These are phyloP conservation scores for Myiagra hebetior DNA, from an alignment of 2,113 vertebrate species.

Conservation along the genomic window DNA sequence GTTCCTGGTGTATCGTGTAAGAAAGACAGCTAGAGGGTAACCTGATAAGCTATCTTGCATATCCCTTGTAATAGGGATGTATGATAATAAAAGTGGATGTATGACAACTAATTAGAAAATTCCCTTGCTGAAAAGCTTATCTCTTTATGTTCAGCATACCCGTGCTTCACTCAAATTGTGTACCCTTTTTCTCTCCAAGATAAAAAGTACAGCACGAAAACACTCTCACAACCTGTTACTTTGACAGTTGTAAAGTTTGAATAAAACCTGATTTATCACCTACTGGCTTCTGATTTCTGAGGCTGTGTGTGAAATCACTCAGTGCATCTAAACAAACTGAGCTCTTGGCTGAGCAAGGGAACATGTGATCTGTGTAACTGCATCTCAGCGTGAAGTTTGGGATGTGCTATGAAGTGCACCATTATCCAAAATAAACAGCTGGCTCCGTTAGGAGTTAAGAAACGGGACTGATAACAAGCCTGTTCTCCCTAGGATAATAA, in stretches of 20 bases:
- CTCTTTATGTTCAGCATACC: not conserved
- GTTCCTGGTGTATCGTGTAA: fast-evolving
- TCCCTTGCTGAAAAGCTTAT: not conserved
- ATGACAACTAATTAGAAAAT: not conserved
- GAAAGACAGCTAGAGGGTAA: not conserved
- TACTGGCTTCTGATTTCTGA: not conserved
- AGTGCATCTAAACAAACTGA: not conserved
- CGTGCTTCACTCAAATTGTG: not conserved
- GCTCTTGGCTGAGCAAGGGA: not conserved
- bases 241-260: not conserved
- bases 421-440: conserved; percentile 55
- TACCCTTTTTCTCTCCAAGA: not conserved
- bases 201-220: not conserved
- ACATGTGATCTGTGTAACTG: not conserved
- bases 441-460: not conserved
- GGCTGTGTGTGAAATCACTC: not conserved
- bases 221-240: not conserved
- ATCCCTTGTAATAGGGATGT: not conserved
- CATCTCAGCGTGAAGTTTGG: not conserved
- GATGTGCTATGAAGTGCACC: not conserved
- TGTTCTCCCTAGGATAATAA: not conserved
- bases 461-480: conserved; percentile 30
- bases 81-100: not conserved
- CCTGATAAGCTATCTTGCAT: not conserved
- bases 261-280: not conserved